These are phyloP conservation scores for Colletes gigas DNA, from an alignment of 1,140 invertebrate species.

Conservation along the genomic window DNA sequence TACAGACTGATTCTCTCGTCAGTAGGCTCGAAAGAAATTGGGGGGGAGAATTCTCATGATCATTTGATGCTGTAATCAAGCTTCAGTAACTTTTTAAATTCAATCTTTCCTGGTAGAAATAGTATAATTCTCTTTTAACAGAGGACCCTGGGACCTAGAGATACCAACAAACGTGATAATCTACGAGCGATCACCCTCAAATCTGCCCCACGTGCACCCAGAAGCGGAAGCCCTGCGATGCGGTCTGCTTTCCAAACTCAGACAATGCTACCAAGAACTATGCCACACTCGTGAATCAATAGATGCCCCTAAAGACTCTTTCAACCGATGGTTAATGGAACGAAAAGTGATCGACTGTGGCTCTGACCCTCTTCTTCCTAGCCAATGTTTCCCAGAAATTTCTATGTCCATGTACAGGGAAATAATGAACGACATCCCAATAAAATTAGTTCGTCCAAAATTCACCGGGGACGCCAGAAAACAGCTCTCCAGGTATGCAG, in stretches of 20 bases:
- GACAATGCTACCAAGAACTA: conserved; percentile 95
- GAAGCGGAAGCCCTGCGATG: conserved; percentile 93
- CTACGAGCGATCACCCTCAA: conserved; percentile 91
- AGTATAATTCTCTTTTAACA: conserved; percentile 67
- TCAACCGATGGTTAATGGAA: conserved; percentile 98
- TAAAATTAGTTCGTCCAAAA: conserved; percentile 96
- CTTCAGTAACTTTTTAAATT: neutral
- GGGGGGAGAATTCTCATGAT: too few relatives aligned
- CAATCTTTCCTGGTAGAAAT: neutral
- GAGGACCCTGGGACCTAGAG: conserved; percentile 97
- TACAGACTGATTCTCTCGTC: too few relatives aligned
- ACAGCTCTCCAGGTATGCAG: conserved; percentile 96
- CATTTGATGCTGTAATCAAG: too few relatives aligned
- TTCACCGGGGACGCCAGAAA: conserved; percentile 98
- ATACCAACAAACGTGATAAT: conserved; percentile 96
- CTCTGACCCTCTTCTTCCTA: conserved; percentile 94
- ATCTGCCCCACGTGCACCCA: conserved; percentile 95
- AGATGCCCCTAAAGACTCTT: conserved; percentile 97
- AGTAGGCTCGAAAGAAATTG: too few relatives aligned
- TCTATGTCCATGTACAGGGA: conserved; percentile 97
- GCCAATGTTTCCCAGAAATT: conserved; percentile 94
- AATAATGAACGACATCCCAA: conserved; percentile 99
- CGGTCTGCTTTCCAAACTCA: conserved; percentile 89
- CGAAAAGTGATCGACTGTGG: conserved; percentile 94
- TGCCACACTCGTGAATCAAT: conserved; percentile 97